Conservation (phyloP, 2,113 vertebrate genomes). For the Ciconia boyciana region DNA sequence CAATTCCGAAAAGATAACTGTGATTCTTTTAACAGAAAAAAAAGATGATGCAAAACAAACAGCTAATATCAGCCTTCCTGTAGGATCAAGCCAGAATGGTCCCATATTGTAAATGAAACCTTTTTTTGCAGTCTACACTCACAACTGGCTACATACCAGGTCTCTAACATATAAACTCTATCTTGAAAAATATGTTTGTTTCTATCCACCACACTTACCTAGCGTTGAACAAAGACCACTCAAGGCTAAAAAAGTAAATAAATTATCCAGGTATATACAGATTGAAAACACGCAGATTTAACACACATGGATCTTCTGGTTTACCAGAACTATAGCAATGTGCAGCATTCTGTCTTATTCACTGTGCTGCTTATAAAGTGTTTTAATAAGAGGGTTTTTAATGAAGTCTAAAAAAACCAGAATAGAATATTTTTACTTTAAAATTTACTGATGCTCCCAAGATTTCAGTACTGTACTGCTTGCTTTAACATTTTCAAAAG, state of each 20-base stretch:
- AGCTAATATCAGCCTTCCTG: background rate
- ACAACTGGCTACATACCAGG: background rate
- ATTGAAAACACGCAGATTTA: background rate
- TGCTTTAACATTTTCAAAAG: background rate
- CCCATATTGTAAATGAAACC: background rate
- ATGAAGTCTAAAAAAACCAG: background rate
- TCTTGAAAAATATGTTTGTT: background rate
- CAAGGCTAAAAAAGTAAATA: background rate
- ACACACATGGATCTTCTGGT: background rate
- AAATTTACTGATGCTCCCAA: background rate
- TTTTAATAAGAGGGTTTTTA: background rate
- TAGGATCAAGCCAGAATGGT: background rate
- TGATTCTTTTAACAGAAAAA: background rate
- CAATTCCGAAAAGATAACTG: background rate
- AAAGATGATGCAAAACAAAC: background rate
- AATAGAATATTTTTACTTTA: background rate
- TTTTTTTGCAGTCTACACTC: background rate
- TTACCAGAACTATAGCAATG: background rate
- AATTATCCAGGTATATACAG: background rate
- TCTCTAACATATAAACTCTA: background rate
- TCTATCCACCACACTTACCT: background rate
- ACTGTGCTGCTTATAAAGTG: background rate
- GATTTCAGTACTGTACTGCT: background rate
- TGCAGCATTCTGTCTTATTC: background rate
- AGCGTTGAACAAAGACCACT: background rate